Conservation (phyloP, 2,113 vertebrate species). For the Paedocypris sp. region DNA sequence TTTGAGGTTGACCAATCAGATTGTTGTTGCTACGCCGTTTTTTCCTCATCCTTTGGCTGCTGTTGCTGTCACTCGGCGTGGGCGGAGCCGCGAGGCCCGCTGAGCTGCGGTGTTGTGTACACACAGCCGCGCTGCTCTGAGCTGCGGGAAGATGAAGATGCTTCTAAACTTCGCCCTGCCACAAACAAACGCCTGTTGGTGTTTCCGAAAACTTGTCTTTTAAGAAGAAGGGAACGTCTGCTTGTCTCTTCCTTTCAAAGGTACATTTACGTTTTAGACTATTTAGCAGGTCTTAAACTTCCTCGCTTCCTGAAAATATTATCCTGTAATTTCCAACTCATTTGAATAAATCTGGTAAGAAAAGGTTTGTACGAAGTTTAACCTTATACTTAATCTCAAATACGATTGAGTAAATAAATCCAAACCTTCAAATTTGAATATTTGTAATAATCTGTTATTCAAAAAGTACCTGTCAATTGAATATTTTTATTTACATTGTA, state of each 20-base stretch:
- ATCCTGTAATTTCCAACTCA: no score
- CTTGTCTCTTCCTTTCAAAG: slow-evolving; percentile 31
- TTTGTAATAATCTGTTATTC: no score
- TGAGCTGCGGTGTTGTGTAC: slow-evolving; percentile 12
- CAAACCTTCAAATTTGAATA: no score
- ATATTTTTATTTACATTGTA: no score
- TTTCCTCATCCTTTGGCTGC: slow-evolving; percentile 22
- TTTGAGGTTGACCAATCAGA: slow-evolving; percentile 29
- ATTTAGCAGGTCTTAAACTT: no score
- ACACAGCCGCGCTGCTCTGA: slow-evolving; percentile 5
- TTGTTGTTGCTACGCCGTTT: slow-evolving; percentile 41
- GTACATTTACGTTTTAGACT: slow-evolving; percentile 17
- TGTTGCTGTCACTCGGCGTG: slow-evolving; percentile 23
- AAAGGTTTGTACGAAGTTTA: no score
- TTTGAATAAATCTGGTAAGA: no score
- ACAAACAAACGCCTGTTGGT: background rate
- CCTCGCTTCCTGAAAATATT: no score
- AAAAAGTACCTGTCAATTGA: no score
- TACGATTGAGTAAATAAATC: no score
- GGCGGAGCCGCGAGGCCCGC: background rate
- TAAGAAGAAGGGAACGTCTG: background rate
- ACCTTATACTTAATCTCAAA: no score
- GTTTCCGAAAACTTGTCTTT: background rate
- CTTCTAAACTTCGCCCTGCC: background rate
- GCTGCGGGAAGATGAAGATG: background rate